Percentiles rank a stretch among this genome's conserved stretches.
phyloP scores from a whole-genome alignment of 1,140 invertebrate genomes.

The Coptotermes formosanus region DNA sequence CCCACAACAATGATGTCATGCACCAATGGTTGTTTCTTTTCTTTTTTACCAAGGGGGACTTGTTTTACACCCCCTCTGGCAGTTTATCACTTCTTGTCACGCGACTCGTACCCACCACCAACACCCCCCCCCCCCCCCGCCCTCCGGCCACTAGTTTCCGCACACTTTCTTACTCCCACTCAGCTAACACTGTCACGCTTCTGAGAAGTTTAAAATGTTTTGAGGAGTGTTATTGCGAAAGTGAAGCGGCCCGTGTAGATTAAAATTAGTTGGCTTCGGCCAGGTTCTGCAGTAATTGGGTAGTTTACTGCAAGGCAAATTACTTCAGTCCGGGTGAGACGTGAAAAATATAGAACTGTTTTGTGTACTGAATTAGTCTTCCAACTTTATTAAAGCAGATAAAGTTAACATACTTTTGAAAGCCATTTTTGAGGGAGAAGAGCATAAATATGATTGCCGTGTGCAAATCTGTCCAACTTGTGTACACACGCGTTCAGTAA shows the following conservation, averaged over 20 bases:
- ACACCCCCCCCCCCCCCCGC: background rate
- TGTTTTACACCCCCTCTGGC: slow-evolving; percentile 3
- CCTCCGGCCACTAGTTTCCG: too few relatives aligned
- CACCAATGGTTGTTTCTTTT: background rate
- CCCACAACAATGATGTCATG: background rate
- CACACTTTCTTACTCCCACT: background rate
- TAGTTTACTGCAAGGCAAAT: background rate
- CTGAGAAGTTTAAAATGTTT: background rate
- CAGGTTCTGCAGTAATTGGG: background rate
- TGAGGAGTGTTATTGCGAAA: slow-evolving; percentile 13
- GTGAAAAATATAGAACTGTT: background rate
- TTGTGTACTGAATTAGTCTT: background rate
- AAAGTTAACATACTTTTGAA: too few relatives aligned
- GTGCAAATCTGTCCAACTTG: too few relatives aligned
- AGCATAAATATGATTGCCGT: too few relatives aligned
- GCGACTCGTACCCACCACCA: background rate
- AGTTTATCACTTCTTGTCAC: background rate
- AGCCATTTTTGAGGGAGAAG: too few relatives aligned
- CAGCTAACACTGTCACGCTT: background rate
- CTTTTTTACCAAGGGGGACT: background rate
- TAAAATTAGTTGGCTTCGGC: background rate
- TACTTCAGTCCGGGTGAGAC: background rate
- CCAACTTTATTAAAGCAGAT: background rate
- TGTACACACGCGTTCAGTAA: too few relatives aligned
- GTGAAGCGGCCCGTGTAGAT: background rate